Conservation (phyloP, 2,797 vertebrate species). For the Babyrousa celebensis region DNA sequence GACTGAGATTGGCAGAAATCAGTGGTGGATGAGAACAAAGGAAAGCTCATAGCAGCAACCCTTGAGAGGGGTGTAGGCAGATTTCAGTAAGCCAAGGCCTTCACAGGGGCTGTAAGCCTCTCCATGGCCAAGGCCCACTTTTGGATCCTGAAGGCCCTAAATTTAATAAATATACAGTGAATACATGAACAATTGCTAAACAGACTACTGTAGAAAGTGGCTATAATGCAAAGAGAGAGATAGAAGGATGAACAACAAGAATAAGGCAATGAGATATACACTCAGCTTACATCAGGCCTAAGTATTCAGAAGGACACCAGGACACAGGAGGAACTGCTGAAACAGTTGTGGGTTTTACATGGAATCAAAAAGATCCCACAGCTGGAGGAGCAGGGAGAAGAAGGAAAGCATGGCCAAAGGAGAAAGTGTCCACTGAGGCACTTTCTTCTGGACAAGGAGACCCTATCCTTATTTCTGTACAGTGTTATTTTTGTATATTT, state of each 20-base stretch:
- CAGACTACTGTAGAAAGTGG: neutral
- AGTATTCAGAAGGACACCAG: neutral
- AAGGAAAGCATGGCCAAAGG: neutral
- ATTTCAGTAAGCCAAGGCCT: neutral
- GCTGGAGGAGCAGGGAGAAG: neutral
- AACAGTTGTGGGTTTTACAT: neutral
- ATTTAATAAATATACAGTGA: neutral
- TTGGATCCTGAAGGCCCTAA: neutral
- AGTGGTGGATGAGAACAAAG: neutral
- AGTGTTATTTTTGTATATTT: constrained; percentile 7
- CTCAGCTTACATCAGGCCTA: neutral
- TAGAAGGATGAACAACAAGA: neutral
- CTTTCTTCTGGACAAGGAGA: neutral
- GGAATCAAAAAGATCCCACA: neutral
- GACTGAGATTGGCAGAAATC: neutral
- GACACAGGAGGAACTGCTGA: neutral
- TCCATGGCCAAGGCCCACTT: neutral
- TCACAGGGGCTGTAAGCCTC: neutral
- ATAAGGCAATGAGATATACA: neutral
- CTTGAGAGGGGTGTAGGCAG: neutral
- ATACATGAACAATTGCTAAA: neutral
- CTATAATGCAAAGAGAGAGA: neutral
- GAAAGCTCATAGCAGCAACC: neutral
- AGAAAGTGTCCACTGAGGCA: neutral
- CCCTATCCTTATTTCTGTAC: neutral